These are phyloP conservation scores for Pangasius djambal DNA, from an alignment of 2,797 vertebrate species.

Conservation along the genomic window DNA sequence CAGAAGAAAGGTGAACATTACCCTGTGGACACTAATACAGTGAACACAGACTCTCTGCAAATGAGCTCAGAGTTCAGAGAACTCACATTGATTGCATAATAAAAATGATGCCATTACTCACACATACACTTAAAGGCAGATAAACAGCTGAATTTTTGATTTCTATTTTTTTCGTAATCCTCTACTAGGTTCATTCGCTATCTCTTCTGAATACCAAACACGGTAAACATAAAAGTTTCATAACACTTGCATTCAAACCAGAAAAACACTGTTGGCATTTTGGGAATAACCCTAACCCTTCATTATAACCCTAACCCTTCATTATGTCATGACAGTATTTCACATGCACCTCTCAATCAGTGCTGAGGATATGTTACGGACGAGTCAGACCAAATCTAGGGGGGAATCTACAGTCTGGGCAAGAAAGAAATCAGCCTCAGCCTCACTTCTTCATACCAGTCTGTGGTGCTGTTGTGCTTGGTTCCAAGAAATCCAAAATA, in stretches of 20 bases:
- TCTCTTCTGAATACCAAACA: background rate
- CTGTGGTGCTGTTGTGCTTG: background rate
- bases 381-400: background rate
- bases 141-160: too few species aligned
- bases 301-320: too few species aligned
- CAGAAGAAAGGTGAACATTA: slow-evolving; percentile 11
- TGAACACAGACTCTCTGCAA: background rate
- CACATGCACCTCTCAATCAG: too few species aligned
- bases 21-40: background rate
- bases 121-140: too few species aligned
- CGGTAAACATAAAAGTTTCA: background rate
- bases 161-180: too few species aligned
- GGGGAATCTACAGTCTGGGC: background rate
- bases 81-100: too few species aligned
- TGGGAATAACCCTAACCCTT: too few species aligned
- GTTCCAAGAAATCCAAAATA: background rate
- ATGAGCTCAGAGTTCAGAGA: background rate
- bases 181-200: background rate
- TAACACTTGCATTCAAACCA: background rate
- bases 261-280: background rate
- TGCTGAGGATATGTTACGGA: background rate
- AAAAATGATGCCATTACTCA: too few species aligned
- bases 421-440: background rate
- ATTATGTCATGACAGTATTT: background rate
- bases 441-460: too few species aligned